Evolutionary conservation across 2,113 vertebrate species (phyloP), one percentile per base, ranked within the genome.

Genomic region (Pluvialis apricaria): DNA sequence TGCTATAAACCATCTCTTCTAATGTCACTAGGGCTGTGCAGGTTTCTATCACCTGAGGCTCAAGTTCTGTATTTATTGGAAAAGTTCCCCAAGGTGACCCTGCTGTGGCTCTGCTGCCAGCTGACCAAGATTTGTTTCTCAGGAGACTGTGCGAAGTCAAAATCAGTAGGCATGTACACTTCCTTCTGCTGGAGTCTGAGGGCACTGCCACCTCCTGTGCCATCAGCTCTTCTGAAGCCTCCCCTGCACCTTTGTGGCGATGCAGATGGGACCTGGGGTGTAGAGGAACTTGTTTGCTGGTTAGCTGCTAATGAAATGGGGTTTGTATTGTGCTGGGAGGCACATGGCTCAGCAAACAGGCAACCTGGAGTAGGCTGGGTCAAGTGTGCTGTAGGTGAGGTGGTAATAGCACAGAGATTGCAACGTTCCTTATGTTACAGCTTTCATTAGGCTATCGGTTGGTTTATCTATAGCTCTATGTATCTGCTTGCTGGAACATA

Each of bases 121-220:
- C 54, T 36, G 34, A 5, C 3, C 0, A 5, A 40, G 40, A 14
- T 5, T 16, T 77, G 51, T 5, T 55, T 70, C n/a, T 45, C 58
- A n/a, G 32, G 38, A 64, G 26, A 13, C 5, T 11, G 1, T 5
- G 40, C 13, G 61, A 2, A 6, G 31, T 60, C 21, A 11, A 13
- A 45, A n/a, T 28, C 71, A 17, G 49, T 2, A n/a, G 26, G 34
- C 9, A 42, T 1, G 4, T 0, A 5, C 2, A 3, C 5, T 19
- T 58, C 42, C 55, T 60, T 38, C 55, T 80, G 66, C 52, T 57
- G 57, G 70, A 36, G 31, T 40, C 21, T 15, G 28, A 86, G 73
- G 77, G 36, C 24, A 32, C 34, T 66, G 69, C 11, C 34, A 31
- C 26, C 57, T 54, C 7, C 17, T 6, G 10, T 61, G 40, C 40